Percentiles rank a stretch among this genome's conserved stretches.
These are phyloP conservation scores for Maconellicoccus hirsutus DNA, from an alignment of 1,140 invertebrate species.

Conservation along the genomic window DNA sequence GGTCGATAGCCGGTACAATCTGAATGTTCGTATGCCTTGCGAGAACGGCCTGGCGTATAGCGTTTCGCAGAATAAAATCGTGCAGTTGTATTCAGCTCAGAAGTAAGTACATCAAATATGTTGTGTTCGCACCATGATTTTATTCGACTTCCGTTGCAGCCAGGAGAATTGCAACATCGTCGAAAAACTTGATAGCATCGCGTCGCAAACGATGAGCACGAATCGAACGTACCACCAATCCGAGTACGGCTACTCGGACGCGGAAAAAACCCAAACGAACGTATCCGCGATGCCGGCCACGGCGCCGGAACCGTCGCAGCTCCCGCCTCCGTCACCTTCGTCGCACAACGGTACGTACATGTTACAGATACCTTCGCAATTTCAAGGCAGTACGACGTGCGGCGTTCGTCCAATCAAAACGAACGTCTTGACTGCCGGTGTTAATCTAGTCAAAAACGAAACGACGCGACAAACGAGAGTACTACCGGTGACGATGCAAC, in stretches of 20 bases:
- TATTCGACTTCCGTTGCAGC: constrained; percentile 28
- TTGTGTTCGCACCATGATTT: too few relatives aligned
- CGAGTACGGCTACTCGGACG: not conserved
- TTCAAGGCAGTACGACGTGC: not conserved
- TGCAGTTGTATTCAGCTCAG: constrained; percentile 43
- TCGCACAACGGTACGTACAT: not conserved
- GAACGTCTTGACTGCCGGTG: too few relatives aligned
- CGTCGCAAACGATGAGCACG: not conserved
- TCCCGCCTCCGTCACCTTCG: too few relatives aligned
- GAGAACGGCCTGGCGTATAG: constrained; percentile 73
- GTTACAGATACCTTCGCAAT: constrained; percentile 7
- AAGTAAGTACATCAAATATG: not conserved
- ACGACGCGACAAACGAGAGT: not conserved
- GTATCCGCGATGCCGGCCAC: not conserved
- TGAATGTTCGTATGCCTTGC: constrained; percentile 65
- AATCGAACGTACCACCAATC: not conserved
- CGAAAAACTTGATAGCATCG: not conserved
- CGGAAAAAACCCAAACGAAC: not conserved
- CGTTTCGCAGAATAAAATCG: constrained; percentile 77
- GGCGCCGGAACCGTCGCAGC: not conserved
- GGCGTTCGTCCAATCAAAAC: not conserved
- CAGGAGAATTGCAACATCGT: constrained; percentile 29
- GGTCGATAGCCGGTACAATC: constrained; percentile 40
- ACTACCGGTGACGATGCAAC: not conserved
- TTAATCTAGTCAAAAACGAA: not conserved